These are phyloP conservation scores for Stenolophus ochropezus DNA, from an alignment of 2,888 invertebrate species.

Conservation along the genomic window DNA sequence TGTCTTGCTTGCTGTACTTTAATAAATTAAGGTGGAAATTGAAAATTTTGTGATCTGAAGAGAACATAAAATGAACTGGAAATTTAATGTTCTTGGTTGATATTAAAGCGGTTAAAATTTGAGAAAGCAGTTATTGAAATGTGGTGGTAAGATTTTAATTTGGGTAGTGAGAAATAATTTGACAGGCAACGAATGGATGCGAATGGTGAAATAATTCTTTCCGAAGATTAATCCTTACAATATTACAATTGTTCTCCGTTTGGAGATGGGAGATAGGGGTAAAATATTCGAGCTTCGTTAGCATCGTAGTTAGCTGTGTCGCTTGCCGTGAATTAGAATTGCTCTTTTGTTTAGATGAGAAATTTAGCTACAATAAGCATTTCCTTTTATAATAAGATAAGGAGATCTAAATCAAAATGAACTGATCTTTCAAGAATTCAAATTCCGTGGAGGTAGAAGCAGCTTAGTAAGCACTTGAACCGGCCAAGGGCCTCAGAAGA, in stretches of 20 bases:
- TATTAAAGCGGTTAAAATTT: not conserved
- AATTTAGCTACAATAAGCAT: conserved; percentile 37
- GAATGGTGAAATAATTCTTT: not conserved
- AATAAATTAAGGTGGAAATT: no score
- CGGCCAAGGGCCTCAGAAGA: not conserved
- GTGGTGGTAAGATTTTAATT: not conserved
- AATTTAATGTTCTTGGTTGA: no score
- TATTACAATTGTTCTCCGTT: not conserved
- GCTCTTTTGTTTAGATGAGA: conserved; percentile 10
- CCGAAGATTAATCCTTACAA: not conserved
- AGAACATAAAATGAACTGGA: no score
- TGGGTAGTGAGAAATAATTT: not conserved
- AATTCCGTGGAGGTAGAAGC: conserved; percentile 8
- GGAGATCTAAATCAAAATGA: conserved; percentile 42
- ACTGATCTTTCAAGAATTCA: conserved; percentile 43
- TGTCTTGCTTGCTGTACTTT: no score
- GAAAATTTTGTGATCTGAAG: no score
- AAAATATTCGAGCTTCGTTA: conserved; percentile 1
- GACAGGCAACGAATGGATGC: not conserved
- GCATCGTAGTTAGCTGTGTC: conserved; percentile 7
- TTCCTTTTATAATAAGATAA: conserved; percentile 40
- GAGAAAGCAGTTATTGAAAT: not conserved
- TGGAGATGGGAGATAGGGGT: not conserved
- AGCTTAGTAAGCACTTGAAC: conserved; percentile 38
- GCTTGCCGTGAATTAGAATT: conserved; percentile 10